These are phyloP conservation scores for Pogonomyrmex barbatus DNA, from an alignment of 1,140 invertebrate species.

Conservation along the genomic window DNA sequence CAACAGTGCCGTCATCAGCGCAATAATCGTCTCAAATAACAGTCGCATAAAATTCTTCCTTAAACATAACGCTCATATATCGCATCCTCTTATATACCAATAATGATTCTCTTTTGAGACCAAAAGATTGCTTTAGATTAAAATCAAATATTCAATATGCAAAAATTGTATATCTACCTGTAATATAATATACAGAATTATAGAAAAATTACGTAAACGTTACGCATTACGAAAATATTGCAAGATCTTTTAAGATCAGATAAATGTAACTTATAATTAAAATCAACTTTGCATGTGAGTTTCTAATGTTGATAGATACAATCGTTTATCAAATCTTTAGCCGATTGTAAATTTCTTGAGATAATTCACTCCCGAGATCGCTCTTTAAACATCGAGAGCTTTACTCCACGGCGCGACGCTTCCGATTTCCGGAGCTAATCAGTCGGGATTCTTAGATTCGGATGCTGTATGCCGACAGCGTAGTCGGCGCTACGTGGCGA, in stretches of 20 bases:
- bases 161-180: background rate
- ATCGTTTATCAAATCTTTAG: background rate
- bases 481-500: conserved; percentile 69
- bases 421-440: conserved; percentile 73
- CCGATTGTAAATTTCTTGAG: background rate
- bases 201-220: background rate
- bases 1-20: conserved; percentile 38
- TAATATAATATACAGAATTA: background rate
- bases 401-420: background rate
- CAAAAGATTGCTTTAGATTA: background rate
- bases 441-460: conserved; percentile 78
- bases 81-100: background rate
- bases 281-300: background rate
- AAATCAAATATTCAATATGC: background rate
- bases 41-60: conserved; percentile 26
- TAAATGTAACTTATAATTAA: conserved; percentile 26
- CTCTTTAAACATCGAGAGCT: conserved; percentile 7
- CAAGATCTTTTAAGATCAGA: background rate
- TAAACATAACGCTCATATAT: conserved; percentile 8
- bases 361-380: conserved; percentile 16
- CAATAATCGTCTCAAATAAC: conserved; percentile 38
- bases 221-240: background rate
- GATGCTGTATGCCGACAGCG: conserved; percentile 76
- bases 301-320: background rate
- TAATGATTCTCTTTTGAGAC: background rate